Base-by-base conservation (phyloP, 2,113 vertebrate genomes). In the Chauna torquata region DNA sequence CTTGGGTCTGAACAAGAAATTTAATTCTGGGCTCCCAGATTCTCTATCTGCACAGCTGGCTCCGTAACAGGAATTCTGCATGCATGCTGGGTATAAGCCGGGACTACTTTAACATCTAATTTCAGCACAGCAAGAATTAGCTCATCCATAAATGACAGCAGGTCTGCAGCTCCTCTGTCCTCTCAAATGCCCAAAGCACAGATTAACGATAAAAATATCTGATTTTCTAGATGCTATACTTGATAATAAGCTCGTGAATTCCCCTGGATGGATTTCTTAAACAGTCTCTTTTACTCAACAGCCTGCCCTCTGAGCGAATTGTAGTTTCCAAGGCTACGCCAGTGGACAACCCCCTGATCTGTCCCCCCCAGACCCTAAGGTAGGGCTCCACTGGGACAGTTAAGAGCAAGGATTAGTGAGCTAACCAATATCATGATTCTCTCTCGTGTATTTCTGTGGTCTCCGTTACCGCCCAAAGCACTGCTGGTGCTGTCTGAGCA, bases 91-190 rank as follows among this genome's bases (percentile, higher is more conserved):
- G 92, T 38, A 45, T 72, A 50, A 94, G 69, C 92, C 45, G 70
- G 94, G 74, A 74, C 92, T 75, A 34, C 95, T 95, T 84, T 59
- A 95, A 81, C 89, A 95, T 94, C 95, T 94, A 72, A 95, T 96
- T 95, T 95, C 89, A 82, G 95, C 95, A 59, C 94, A 92, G 94
- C 94, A 94, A 95, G 94, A 91, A 93, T 82, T 93, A 96, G 96
- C 88, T 94, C 96, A 96, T 96, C 94, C 94, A 93, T 93, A 96
- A 96, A 96, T 92, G 91, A 94, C 96, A 96, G 92, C 95, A 92
- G 95, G 86, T 55, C 89, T 90, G 94, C 95, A 89, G 84, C 77
- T 95, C 92, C 90, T 93, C 92, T 89, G 92, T 92, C 92, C 92
- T 94, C 94, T 92, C 76, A 19, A 91, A 93, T 86, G 85, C 94